These are phyloP conservation scores for Pampus argenteus DNA, from an alignment of 2,797 vertebrate species.

Conservation along the genomic window DNA sequence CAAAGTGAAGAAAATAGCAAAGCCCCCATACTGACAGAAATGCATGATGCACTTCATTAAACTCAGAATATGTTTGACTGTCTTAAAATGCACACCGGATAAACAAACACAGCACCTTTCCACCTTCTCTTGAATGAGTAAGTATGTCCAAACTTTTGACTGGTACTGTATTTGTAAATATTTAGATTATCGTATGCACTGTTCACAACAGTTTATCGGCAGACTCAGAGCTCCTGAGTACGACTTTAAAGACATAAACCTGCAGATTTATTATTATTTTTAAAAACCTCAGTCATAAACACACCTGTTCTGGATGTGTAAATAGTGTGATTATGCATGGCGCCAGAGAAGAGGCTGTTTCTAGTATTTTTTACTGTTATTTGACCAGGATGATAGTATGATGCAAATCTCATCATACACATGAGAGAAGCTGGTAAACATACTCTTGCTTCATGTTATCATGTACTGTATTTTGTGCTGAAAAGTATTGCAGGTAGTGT, in stretches of 20 bases:
- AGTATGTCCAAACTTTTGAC: no score
- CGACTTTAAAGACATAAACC: slow-evolving; percentile 6
- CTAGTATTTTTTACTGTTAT: not conserved
- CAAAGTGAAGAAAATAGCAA: not conserved
- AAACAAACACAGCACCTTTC: not conserved
- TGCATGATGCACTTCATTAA: not conserved
- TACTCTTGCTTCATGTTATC: no score
- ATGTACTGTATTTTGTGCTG: not conserved
- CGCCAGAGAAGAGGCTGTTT: not conserved
- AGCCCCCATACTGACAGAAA: not conserved
- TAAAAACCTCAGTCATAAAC: not conserved
- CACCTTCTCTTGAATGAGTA: not conserved
- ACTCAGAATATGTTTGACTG: not conserved
- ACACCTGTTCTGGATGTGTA: not conserved
- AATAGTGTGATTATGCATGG: not conserved
- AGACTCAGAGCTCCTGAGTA: slow-evolving; percentile 7
- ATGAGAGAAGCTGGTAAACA: not conserved
- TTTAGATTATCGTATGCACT: not conserved
- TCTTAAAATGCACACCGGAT: not conserved
- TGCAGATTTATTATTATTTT: not conserved
- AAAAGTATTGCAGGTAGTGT: not conserved
- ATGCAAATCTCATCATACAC: not conserved
- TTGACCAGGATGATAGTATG: not conserved
- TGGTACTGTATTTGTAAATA: slow-evolving; percentile 1
- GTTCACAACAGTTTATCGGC: slow-evolving; percentile 7